A percentile compares a stretch with the other conserved stretches of the same genome.
Evolutionary conservation across 2,113 vertebrate species (phyloP).

Genomic region (Nycticorax nycticorax): DNA sequence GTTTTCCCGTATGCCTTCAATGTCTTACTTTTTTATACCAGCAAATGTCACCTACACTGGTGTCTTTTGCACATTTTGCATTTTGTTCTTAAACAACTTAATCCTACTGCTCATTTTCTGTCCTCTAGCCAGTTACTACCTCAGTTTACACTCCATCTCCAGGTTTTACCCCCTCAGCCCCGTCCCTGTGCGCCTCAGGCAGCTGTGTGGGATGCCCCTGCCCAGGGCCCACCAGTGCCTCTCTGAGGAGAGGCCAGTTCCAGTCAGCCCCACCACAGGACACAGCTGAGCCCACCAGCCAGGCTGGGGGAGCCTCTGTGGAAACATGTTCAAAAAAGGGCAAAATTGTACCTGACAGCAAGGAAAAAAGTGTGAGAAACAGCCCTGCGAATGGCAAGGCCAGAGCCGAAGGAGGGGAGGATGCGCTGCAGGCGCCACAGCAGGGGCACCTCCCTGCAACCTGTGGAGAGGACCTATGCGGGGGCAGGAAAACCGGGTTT

Average conservation of each 20-base stretch:
- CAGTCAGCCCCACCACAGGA: rapidly evolving
- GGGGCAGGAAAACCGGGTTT: rapidly evolving
- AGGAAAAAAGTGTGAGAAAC: rapidly evolving
- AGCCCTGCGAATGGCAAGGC: rapidly evolving
- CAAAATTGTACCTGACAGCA: rapidly evolving
- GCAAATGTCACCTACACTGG: rapidly evolving
- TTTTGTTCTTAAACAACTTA: no score
- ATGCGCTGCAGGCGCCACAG: neutral
- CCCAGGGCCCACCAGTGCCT: rapidly evolving
- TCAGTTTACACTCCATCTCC: neutral
- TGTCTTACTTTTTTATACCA: neutral
- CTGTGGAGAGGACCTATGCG: rapidly evolving
- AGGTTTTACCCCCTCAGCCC: no score
- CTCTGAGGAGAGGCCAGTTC: neutral
- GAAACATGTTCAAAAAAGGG: neutral
- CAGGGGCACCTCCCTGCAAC: neutral
- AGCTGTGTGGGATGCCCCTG: rapidly evolving
- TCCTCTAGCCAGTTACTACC: no score
- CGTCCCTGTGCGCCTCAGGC: rapidly evolving
- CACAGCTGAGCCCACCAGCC: neutral
- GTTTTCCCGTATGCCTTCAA: rapidly evolving
- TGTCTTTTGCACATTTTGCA: no score
- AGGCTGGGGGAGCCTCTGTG: neutral
- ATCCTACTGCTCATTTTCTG: neutral
- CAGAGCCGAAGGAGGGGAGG: neutral